Evolutionary conservation across 2,888 invertebrate genomes (phyloP).

Genomic region (Rapana venosa): DNA sequence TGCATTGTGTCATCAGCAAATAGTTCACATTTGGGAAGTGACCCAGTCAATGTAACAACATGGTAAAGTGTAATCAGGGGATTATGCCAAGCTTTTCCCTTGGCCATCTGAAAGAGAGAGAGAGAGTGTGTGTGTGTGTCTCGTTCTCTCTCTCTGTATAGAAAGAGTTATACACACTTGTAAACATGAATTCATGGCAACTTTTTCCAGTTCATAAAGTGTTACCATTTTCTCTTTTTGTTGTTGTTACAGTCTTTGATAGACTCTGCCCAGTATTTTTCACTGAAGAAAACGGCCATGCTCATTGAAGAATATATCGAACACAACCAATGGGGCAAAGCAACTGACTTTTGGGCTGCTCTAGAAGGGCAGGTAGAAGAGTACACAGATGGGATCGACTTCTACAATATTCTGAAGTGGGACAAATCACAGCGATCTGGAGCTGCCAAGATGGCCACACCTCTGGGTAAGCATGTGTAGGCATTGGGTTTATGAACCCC

Average conservation of each 20-base stretch:
- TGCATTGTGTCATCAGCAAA: too few species aligned
- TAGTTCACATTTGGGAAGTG: too few species aligned
- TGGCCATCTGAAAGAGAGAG: too few species aligned
- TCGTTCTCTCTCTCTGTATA: too few species aligned
- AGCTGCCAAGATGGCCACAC: not conserved
- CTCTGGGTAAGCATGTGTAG: not conserved
- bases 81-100: too few species aligned
- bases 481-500: not conserved
- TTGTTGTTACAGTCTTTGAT: constrained; percentile 80
- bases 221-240: not conserved
- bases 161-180: too few species aligned
- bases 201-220: too few species aligned
- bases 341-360: constrained; percentile 84
- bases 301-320: constrained; percentile 79
- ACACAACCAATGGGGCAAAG: constrained; percentile 81
- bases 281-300: constrained; percentile 82
- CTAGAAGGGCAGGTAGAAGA: constrained; percentile 83
- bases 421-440: constrained; percentile 38
- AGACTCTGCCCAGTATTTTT: constrained; percentile 84
- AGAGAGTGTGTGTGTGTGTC: too few species aligned
- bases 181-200: too few species aligned
- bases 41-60: too few species aligned
- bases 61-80: too few species aligned
- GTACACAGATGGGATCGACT: constrained; percentile 84
- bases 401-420: constrained; percentile 87